Conservation (phyloP, 2,888 invertebrate species). For the Hofmannophila pseudospretella region DNA sequence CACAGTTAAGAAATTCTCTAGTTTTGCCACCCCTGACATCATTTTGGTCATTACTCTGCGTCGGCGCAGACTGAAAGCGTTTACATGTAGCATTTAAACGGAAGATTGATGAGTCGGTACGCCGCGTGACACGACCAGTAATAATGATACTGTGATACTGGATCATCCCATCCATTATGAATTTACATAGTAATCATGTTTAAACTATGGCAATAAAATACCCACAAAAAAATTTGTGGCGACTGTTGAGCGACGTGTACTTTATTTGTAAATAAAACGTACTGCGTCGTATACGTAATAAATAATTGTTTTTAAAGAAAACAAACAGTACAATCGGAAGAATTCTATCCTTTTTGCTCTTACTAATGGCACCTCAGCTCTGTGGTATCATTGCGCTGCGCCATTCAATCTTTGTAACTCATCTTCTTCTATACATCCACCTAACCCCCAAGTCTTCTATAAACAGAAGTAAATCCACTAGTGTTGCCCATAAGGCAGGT, state of each 20-base stretch:
- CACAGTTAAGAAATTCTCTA: too few species aligned
- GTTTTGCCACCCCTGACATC: too few species aligned
- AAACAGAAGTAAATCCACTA: background rate
- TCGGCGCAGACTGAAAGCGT: slow-evolving; percentile 44
- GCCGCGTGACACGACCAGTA: slow-evolving; percentile 45
- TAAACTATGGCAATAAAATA: slow-evolving; percentile 7
- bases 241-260: too few species aligned
- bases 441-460: slow-evolving; percentile 13
- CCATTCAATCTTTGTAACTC: slow-evolving; percentile 66
- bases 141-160: slow-evolving; percentile 41
- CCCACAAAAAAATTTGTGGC: too few species aligned
- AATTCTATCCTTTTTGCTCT: slow-evolving; percentile 57
- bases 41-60: slow-evolving; percentile 29
- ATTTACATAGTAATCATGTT: slow-evolving; percentile 53
- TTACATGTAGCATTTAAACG: slow-evolving; percentile 57
- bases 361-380: slow-evolving; percentile 44
- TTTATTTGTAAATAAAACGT: too few species aligned
- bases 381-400: slow-evolving; percentile 56
- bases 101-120: slow-evolving; percentile 58
- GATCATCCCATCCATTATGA: slow-evolving; percentile 57
- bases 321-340: slow-evolving; percentile 46
- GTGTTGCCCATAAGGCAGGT: slow-evolving; percentile 14
- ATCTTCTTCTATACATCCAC: slow-evolving; percentile 22
- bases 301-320: too few species aligned
- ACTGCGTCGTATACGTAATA: too few species aligned